A percentile compares a stretch with the other conserved stretches of the same genome.
These are phyloP conservation scores for Ophonus ardosiacus DNA, from an alignment of 2,888 invertebrate species.

Conservation along the genomic window DNA sequence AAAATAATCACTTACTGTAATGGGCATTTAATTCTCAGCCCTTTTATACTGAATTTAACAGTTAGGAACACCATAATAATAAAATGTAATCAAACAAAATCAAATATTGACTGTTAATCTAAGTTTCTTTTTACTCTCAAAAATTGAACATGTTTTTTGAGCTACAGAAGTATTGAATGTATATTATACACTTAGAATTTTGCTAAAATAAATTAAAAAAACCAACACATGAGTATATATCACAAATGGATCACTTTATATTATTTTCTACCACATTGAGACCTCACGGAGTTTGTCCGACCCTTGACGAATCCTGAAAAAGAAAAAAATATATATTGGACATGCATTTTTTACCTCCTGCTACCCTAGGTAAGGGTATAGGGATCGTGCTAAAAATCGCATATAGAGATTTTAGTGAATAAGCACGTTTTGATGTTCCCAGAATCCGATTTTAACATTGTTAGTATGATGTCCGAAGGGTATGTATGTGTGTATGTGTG, in stretches of 20 bases:
- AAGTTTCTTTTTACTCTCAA: conserved; percentile 10
- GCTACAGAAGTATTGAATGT: background rate
- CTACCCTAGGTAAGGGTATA: too few relatives aligned
- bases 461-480: too few relatives aligned
- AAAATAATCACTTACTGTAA: conserved; percentile 24
- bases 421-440: too few relatives aligned
- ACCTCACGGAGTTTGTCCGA: conserved; percentile 78
- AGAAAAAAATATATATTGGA: conserved; percentile 45
- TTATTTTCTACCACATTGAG: conserved; percentile 77
- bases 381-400: too few relatives aligned
- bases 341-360: too few relatives aligned
- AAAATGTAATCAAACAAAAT: conserved; percentile 7
- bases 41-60: conserved; percentile 24
- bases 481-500: too few relatives aligned
- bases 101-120: conserved; percentile 5
- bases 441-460: too few relatives aligned
- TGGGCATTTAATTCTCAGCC: background rate
- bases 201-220: conserved; percentile 63
- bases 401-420: too few relatives aligned
- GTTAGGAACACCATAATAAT: conserved; percentile 25
- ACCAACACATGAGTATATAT: conserved; percentile 69
- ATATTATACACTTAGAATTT: conserved; percentile 56
- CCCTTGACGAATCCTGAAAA: conserved; percentile 76
- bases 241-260: conserved; percentile 72
- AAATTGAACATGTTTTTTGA: background rate